Conservation (phyloP, 2,888 invertebrate genomes). For the Eugnorisma glareosa region DNA sequence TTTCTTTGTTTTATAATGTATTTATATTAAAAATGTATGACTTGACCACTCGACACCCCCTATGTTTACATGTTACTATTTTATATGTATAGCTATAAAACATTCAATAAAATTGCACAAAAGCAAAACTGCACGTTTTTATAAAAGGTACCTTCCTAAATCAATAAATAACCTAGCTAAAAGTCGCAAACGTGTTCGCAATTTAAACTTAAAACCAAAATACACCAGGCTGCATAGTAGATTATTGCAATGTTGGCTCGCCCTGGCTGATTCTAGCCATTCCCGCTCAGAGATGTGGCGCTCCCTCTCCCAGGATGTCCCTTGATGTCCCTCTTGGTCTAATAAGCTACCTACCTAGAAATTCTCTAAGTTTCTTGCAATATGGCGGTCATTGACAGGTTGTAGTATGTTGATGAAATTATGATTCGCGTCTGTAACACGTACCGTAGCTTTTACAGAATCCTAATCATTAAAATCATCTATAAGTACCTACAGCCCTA, state of each 20-base stretch:
- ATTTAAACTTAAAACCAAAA: no score
- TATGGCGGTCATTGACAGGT: no score
- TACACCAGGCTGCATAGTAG: not conserved
- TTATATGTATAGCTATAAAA: slow-evolving; percentile 32
- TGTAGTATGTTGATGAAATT: no score
- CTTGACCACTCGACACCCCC: slow-evolving; percentile 68
- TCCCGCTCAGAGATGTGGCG: not conserved
- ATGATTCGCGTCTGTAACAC: no score
- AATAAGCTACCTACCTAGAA: not conserved
- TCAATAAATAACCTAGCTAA: not conserved
- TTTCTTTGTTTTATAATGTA: slow-evolving; percentile 73
- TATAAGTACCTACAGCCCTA: no score
- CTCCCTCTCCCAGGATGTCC: not conserved
- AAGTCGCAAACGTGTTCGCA: not conserved
- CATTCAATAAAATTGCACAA: slow-evolving; percentile 55
- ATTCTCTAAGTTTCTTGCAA: no score
- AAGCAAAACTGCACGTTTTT: slow-evolving; percentile 20
- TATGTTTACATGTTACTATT: slow-evolving; percentile 60
- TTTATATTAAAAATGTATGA: slow-evolving; percentile 66
- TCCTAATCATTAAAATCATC: no score
- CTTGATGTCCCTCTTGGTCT: not conserved
- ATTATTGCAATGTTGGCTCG: not conserved
- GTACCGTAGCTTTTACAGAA: no score
- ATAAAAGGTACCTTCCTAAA: slow-evolving; percentile 1
- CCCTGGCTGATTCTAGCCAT: not conserved